Conservation (phyloP, 2,888 invertebrate genomes). For the Gari tellinella region DNA sequence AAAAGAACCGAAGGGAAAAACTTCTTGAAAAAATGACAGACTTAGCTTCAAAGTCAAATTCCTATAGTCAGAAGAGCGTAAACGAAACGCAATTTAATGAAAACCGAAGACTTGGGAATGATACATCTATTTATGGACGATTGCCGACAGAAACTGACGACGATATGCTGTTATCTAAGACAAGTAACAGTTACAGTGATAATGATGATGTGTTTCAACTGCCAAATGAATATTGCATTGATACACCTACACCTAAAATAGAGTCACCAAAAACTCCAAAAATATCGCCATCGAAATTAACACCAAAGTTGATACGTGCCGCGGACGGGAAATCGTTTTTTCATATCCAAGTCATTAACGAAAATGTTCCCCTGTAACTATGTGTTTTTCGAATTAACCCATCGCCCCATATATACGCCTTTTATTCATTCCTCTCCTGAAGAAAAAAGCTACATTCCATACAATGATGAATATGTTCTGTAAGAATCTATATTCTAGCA, state of each 20-base stretch:
- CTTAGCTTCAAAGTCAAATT: constrained; percentile 50
- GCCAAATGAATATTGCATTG: constrained; percentile 58
- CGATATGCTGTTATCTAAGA: constrained; percentile 53
- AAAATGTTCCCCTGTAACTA: constrained; percentile 59
- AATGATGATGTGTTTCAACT: constrained; percentile 73
- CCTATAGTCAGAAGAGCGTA: constrained; percentile 24
- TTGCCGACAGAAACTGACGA: constrained; percentile 57
- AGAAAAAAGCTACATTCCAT: too few relatives aligned
- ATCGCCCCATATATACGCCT: too few relatives aligned
- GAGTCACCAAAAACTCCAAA: constrained; percentile 49
- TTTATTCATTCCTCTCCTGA: too few relatives aligned
- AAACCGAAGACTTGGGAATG: constrained; percentile 17
- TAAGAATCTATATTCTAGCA: too few relatives aligned
- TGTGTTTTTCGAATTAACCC: too few relatives aligned
- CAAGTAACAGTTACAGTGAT: constrained; percentile 60
- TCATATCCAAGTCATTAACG: constrained; percentile 66
- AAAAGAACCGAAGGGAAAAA: constrained; percentile 78
- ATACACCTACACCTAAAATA: constrained; percentile 37
- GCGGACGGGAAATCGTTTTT: constrained; percentile 48
- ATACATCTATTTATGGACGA: constrained; percentile 39
- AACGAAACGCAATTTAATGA: constrained; percentile 36
- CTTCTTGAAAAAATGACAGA: constrained; percentile 72
- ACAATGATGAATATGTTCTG: too few relatives aligned
- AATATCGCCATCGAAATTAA: constrained; percentile 46
- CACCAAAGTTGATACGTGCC: constrained; percentile 33